These are phyloP conservation scores for Leiothrix lutea DNA, from an alignment of 2,113 vertebrate species.

Conservation along the genomic window DNA sequence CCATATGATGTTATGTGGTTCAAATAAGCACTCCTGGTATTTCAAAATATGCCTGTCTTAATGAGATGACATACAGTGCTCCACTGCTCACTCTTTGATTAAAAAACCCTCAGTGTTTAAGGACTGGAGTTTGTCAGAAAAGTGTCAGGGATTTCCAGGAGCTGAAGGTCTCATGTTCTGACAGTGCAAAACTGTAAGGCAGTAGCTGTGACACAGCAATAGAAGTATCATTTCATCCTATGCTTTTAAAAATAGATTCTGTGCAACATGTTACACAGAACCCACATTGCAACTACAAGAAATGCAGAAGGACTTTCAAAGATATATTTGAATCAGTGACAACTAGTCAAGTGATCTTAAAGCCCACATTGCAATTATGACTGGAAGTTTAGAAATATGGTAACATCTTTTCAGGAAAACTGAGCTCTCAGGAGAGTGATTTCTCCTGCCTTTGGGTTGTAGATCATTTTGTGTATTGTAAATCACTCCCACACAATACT, in stretches of 20 bases:
- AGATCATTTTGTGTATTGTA: neutral
- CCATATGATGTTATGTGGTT: rapidly evolving
- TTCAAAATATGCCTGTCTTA: neutral
- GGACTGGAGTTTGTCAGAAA: neutral
- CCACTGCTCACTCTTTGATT: neutral
- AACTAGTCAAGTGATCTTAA: neutral
- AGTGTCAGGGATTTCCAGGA: neutral
- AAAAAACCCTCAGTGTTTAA: neutral
- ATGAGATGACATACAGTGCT: neutral
- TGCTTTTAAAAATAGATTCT: neutral
- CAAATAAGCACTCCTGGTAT: neutral
- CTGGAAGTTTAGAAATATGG: neutral
- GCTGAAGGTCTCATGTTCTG: neutral
- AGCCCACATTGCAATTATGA: neutral
- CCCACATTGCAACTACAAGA: neutral
- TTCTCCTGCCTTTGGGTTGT: neutral
- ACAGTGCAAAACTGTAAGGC: neutral
- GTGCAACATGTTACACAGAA: neutral
- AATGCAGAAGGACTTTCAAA: neutral
- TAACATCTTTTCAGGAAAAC: neutral
- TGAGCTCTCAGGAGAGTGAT: neutral
- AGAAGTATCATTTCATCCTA: neutral
- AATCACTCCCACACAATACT: neutral
- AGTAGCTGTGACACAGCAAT: neutral
- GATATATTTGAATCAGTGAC: neutral